Evolutionary conservation across 2,888 invertebrate genomes (phyloP).

Genomic region (Drosophila antonietae): DNA sequence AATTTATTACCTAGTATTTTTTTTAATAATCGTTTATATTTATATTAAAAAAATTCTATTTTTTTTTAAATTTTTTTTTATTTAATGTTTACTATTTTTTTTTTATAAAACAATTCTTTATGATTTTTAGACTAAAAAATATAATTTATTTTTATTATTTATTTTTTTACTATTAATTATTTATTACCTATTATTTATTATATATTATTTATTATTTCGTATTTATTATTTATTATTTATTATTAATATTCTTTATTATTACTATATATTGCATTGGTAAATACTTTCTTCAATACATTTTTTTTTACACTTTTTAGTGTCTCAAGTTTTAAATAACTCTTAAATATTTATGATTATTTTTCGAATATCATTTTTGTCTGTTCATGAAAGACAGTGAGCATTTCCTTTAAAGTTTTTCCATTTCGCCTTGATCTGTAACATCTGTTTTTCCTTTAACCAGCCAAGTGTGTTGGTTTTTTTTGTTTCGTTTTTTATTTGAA

Average conservation of each 20-base stretch:
- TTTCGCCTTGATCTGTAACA: not conserved
- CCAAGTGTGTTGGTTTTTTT: conserved; percentile 49
- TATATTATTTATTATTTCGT: no score
- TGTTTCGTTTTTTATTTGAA: conserved; percentile 68
- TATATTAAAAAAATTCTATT: no score
- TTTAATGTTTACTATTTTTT: not conserved
- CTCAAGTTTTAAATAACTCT: not conserved
- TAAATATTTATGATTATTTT: not conserved
- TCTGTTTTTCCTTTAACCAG: not conserved
- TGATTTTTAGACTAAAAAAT: no score
- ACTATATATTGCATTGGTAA: not conserved
- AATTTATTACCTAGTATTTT: not conserved
- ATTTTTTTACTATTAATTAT: no score
- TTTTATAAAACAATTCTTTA: not conserved
- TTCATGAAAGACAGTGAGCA: not conserved
- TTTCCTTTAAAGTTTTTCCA: not conserved
- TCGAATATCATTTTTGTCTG: not conserved
- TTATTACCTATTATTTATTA: no score
- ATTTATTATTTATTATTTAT: no score
- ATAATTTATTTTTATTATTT: no score
- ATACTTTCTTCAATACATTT: not conserved
- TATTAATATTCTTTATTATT: no score
- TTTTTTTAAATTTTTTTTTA: no score
- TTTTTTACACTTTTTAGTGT: no score
- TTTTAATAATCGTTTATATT: not conserved